These are phyloP conservation scores for Tanaodytes sp. DNA, from an alignment of 2,888 invertebrate species.

Conservation along the genomic window DNA sequence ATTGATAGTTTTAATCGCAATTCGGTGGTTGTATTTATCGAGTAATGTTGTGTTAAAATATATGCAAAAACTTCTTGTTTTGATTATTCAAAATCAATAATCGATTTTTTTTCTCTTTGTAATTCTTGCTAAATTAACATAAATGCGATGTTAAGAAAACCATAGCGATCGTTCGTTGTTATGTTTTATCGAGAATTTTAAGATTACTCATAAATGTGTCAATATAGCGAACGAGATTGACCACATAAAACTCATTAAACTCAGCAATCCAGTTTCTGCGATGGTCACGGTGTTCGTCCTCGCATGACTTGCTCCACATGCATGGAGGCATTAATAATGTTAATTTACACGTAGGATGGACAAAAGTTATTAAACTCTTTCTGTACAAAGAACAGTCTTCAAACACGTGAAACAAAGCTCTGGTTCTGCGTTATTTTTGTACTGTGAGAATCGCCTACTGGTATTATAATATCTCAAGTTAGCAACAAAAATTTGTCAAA, in stretches of 20 bases:
- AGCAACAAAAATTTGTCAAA: too few species aligned
- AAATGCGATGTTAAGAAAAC: neutral
- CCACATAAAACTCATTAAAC: slow-evolving; percentile 49
- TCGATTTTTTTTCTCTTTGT: too few species aligned
- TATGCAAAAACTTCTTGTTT: too few species aligned
- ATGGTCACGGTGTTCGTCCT: slow-evolving; percentile 50
- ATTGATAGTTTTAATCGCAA: too few species aligned
- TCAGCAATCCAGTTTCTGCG: slow-evolving; percentile 54
- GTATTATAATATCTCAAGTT: too few species aligned
- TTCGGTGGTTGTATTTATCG: too few species aligned
- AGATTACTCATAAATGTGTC: slow-evolving; percentile 29
- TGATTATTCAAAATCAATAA: too few species aligned
- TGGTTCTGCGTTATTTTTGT: too few species aligned
- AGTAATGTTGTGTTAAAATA: too few species aligned
- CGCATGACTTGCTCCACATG: slow-evolving; percentile 52
- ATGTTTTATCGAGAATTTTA: slow-evolving; percentile 14
- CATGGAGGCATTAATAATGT: slow-evolving; percentile 43
- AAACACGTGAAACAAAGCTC: too few species aligned
- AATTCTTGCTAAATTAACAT: neutral
- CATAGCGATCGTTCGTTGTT: slow-evolving; percentile 21
- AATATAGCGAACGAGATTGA: slow-evolving; percentile 40
- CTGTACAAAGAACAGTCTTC: too few species aligned
- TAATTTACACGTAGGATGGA: slow-evolving; percentile 32
- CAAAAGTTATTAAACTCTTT: slow-evolving; percentile 41
- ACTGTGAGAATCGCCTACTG: too few species aligned